phyloP scores from a whole-genome alignment of 2,113 vertebrate species.

The Notechis scutatus region DNA sequence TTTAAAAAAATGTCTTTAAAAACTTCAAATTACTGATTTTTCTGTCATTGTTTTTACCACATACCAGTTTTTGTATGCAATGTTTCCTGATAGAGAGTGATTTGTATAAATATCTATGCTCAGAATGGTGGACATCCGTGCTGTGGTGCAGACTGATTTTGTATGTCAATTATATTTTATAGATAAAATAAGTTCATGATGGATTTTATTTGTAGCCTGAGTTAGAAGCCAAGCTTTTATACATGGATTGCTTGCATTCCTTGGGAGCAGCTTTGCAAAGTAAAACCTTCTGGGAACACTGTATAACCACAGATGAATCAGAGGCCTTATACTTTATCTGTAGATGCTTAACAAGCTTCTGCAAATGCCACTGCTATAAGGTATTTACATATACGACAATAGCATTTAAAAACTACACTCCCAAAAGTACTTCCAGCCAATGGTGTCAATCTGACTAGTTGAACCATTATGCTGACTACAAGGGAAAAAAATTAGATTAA shows the following conservation, averaged over 20 bases:
- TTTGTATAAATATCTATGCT: too few species aligned
- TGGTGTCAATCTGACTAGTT: background rate
- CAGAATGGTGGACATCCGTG: too few species aligned
- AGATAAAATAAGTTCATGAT: background rate
- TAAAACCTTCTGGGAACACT: background rate
- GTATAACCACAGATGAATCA: background rate
- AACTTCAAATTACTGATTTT: too few species aligned
- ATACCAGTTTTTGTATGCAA: too few species aligned
- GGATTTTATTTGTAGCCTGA: background rate
- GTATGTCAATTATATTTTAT: too few species aligned
- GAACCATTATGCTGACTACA: background rate
- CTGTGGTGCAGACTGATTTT: too few species aligned
- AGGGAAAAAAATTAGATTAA: background rate
- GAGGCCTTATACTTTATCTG: background rate
- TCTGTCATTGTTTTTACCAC: too few species aligned
- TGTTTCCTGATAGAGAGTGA: too few species aligned
- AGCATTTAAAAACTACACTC: background rate
- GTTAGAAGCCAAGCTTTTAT: background rate
- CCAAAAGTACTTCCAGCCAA: background rate
- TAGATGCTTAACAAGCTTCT: background rate
- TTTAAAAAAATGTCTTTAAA: too few species aligned
- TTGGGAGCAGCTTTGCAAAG: background rate
- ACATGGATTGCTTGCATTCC: background rate
- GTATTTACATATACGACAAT: background rate
- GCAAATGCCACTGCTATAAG: background rate